Base-by-base conservation (phyloP, 64 coral and sea anemone genomes). In the Porites australiensis region DNA sequence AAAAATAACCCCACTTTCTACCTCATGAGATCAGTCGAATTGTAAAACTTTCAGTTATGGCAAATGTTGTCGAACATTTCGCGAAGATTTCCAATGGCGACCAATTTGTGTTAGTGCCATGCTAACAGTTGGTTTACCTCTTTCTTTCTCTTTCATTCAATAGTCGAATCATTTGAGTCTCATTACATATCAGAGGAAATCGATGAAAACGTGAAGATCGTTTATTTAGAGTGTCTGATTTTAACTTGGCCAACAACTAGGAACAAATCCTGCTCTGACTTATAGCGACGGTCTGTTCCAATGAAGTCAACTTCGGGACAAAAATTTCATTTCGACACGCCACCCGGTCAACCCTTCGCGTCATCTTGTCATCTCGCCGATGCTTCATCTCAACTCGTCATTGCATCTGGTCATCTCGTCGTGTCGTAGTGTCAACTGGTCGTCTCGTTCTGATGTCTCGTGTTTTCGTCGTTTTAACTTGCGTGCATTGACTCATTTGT, bases 1-100 rank as follows among this genome's bases (percentile, higher is more conserved):
- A 63, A 63, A 63, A 63, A 63, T 63, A 63, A 63, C 60, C 60
- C 60, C 60, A 63, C 60, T 63, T 63, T 63, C 60, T 63, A 63
- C 60, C 60, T 63, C 60, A 63, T 16, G 1, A 63, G 60, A 63
- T 63, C 60, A 63, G 60, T 63, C 8, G 60, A 63, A 0, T 63
- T 63, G 1, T 63, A 63, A 63, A 63, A 63, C 8, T 63, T 63
- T 63, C 60, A 63, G 60, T 63, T 63, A 63, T 63, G 60, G 1
- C 60, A 9, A 9, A 63, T 63, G 60, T 63, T 63, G 60, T 63
- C 27, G 27, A 37, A 37, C 27, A 37, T 37, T 37, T 37, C 27
- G 27, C 27, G 27, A 37, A 37, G 27, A 63, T 63, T 63, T 1
- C 60, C 60, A 1, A 63, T 63, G 60, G 60, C 60, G 60, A 63